Percentiles rank a stretch among this genome's conserved stretches.
phyloP scores from a whole-genome alignment of 2,797 vertebrate species.

The Enteromius thamalakanensis region DNA sequence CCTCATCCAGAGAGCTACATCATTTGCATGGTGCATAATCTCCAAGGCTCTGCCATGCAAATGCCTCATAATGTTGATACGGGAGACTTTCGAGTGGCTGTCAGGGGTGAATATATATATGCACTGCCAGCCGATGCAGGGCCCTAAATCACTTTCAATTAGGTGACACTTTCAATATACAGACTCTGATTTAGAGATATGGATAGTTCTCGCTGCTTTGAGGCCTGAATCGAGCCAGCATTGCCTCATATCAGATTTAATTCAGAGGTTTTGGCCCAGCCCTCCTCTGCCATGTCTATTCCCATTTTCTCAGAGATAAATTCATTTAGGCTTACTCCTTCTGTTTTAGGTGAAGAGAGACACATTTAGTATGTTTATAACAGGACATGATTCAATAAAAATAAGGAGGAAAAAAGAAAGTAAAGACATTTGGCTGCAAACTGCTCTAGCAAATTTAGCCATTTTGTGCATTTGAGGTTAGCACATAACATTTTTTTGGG shows the following conservation, averaged over 20 bases:
- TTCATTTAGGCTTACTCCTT: conserved; percentile 10
- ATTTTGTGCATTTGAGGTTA: not conserved
- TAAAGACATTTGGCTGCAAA: not conserved
- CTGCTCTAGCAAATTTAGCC: not conserved
- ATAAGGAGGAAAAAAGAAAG: not conserved
- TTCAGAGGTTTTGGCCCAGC: not conserved
- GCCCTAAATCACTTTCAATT: conserved; percentile 66
- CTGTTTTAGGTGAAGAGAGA: not conserved
- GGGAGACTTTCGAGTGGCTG: conserved; percentile 27
- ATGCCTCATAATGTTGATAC: conserved; percentile 50
- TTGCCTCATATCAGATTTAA: conserved; percentile 27
- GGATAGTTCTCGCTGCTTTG: conserved; percentile 69
- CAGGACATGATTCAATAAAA: not conserved
- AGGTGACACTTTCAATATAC: conserved; percentile 84
- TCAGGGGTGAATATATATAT: conserved; percentile 48
- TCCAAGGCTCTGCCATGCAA: conserved; percentile 58
- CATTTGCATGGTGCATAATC: conserved; percentile 58
- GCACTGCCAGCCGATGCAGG: conserved; percentile 13
- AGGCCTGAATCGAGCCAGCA: conserved; percentile 18
- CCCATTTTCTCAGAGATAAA: conserved; percentile 33
- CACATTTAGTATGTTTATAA: not conserved
- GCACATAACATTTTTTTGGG: not conserved
- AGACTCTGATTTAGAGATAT: conserved; percentile 82
- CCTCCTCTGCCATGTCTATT: conserved; percentile 1
- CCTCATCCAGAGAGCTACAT: conserved; percentile 40